Evolutionary conservation across 2,797 vertebrate species (phyloP), one percentile per base, ranked within the genome.

Genomic region (Chromis chromis): DNA sequence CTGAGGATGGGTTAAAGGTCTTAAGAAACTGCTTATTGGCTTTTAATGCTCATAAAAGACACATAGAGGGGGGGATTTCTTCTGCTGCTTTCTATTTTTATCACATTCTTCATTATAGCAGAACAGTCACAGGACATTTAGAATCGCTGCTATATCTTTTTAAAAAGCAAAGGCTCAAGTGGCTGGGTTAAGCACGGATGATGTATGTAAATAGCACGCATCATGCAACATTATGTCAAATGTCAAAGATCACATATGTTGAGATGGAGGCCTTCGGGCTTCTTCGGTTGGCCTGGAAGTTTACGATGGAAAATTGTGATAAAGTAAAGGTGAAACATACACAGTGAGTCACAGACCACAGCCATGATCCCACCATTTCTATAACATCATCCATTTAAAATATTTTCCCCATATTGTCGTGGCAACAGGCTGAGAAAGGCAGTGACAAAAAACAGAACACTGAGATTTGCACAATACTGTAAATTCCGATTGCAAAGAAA

Each of bases 1-100:
- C 84, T 0, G 69, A 75, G 88, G 90, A 86, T 8, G 52, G 79
- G 89, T 90, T 88, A 88, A 88, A 90, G 87, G 89, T 92, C 84
- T 86, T 49, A 75, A 81, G 58, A 82, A 84, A 67, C 76, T 6
- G 73, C 86, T 91, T 85, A 88, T 76, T 85, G 84, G 83, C 73
- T 81, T 79, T 85, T 91, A 91, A 83, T 86, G 80, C 86, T 87
- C 83, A 87, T 78, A 85, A 31, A 8, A 83, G 63, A 82, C 67
- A 81, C 69, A 79, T 64, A 84, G 66, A 69, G 53, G 39, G 53
- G 42, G 70, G 36, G 60, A 49, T 52, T 69, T 79, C 67, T 50
- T 79, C 65, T 9, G 46, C 63, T 24, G 67, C 67, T 64, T 75
- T 88, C 87, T 83, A 87, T 87, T 90, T 87, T 71, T 70, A 81